These are phyloP conservation scores for Myiozetetes cayanensis DNA, from an alignment of 2,113 vertebrate genomes.

Conservation along the genomic window DNA sequence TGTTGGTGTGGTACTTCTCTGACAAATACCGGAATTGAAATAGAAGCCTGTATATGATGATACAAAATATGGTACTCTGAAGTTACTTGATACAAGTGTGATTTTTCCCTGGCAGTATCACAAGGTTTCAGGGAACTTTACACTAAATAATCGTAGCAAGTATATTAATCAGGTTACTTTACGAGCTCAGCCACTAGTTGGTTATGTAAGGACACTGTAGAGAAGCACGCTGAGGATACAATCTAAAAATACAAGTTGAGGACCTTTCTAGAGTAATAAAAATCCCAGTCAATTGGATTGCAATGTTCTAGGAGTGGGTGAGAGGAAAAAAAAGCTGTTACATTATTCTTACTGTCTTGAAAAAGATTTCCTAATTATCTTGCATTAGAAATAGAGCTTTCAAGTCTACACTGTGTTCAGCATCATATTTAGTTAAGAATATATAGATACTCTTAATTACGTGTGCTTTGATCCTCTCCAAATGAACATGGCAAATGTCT, in stretches of 20 bases:
- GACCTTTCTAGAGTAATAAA: background rate
- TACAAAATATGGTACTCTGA: constrained; percentile 13
- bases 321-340: background rate
- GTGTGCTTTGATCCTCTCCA: background rate
- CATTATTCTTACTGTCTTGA: background rate
- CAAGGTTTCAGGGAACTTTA: background rate
- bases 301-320: background rate
- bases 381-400: background rate
- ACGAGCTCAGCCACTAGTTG: background rate
- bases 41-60: background rate
- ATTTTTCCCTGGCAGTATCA: constrained; percentile 6
- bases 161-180: background rate
- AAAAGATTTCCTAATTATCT: background rate
- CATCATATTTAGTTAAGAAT: background rate
- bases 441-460: background rate
- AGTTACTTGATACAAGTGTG: constrained; percentile 7
- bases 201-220: background rate
- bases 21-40: constrained; percentile 33
- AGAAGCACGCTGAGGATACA: background rate
- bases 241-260: background rate
- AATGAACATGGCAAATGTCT: background rate
- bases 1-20: constrained; percentile 38
- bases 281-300: background rate
- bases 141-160: constrained; percentile 3
- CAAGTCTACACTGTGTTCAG: background rate